A percentile compares a stretch with the other conserved stretches of the same genome.
Evolutionary conservation across 2,113 vertebrate genomes (phyloP).

Genomic region (Gopherus evgoodei): DNA sequence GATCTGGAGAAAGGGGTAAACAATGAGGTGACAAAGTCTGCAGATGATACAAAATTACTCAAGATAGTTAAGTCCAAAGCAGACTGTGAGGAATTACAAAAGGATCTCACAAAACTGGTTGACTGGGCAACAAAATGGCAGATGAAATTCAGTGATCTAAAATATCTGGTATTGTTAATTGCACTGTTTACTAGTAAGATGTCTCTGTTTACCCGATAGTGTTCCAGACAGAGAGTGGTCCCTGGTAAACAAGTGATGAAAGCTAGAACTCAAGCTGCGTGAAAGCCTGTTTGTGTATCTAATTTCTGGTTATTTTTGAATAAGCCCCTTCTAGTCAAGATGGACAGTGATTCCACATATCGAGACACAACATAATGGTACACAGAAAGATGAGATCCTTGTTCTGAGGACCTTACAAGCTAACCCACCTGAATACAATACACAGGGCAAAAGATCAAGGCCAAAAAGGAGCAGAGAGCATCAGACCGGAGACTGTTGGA

Average conservation of each 20-base stretch:
- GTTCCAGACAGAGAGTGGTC: background rate
- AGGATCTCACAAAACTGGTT: too few species aligned
- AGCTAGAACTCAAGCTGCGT: background rate
- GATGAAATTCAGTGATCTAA: background rate
- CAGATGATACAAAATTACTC: too few species aligned
- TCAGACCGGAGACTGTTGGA: background rate
- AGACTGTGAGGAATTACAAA: too few species aligned
- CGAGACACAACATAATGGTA: background rate
- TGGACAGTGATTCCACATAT: background rate
- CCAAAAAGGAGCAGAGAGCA: background rate
- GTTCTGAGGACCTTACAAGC: background rate
- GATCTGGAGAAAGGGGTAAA: too few species aligned
- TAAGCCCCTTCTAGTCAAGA: background rate
- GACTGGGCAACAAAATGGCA: too few species aligned
- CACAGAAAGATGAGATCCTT: background rate
- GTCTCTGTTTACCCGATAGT: background rate
- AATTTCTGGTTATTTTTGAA: background rate
- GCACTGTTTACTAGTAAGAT: background rate
- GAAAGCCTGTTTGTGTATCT: background rate
- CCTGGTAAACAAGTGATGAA: background rate
- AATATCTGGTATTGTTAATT: background rate
- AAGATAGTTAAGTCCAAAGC: too few species aligned
- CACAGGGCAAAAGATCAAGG: background rate
- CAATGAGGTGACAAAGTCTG: too few species aligned
- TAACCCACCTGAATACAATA: background rate